Conservation (phyloP, 2,113 vertebrate genomes). For the Apaloderma vittatum region DNA sequence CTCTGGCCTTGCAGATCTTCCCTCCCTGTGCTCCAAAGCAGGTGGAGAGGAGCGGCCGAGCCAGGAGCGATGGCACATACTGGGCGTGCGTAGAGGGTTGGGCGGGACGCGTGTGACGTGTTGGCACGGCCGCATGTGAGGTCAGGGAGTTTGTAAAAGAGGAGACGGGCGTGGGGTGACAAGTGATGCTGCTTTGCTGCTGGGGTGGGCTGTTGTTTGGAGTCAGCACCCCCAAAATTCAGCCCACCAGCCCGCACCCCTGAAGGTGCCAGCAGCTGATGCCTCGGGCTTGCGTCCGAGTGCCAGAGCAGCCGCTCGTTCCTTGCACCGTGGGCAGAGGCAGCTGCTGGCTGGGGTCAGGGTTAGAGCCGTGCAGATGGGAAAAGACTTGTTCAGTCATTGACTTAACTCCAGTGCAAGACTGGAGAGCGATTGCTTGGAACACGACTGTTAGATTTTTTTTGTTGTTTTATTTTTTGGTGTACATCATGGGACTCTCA, state of each 20-base stretch:
- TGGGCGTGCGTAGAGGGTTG: rapidly evolving
- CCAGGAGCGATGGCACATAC: rapidly evolving
- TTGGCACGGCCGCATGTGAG: rapidly evolving
- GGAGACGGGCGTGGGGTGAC: background rate
- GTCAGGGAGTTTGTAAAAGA: background rate
- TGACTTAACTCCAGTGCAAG: background rate
- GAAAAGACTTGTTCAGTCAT: background rate
- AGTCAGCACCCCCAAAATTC: background rate
- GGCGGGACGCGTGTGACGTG: background rate
- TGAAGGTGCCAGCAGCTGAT: background rate
- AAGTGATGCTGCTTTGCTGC: background rate
- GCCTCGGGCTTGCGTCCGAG: rapidly evolving
- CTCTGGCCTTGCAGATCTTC: background rate
- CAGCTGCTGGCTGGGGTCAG: background rate
- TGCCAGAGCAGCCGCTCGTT: background rate
- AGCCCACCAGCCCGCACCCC: background rate
- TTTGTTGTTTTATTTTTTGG: background rate
- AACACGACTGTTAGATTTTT: background rate
- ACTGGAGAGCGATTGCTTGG: rapidly evolving
- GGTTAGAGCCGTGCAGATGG: background rate
- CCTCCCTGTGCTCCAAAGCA: background rate
- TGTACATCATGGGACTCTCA: background rate
- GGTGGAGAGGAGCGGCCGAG: background rate
- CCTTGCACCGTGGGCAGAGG: rapidly evolving
- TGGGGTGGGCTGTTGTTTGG: background rate